Conservation (phyloP, 1,140 invertebrate species). For the Bombus superbus region DNA sequence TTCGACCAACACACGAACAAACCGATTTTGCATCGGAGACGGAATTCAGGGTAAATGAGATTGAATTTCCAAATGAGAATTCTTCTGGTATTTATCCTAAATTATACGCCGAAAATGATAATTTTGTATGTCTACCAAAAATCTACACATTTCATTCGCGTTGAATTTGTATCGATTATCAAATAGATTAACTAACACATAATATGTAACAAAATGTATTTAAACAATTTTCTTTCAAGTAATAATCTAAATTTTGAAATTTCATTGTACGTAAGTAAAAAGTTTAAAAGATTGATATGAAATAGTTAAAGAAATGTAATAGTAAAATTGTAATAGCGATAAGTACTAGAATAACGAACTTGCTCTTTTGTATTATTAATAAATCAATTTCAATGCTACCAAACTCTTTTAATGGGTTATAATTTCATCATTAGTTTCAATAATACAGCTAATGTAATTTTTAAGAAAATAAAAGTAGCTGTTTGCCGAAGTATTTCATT, state of each 20-base stretch:
- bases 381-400: no score
- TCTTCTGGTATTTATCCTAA: background rate
- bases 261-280: background rate
- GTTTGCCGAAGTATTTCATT: background rate
- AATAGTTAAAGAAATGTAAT: no score
- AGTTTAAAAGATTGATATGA: no score
- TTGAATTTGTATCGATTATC: background rate
- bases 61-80: background rate
- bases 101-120: background rate
- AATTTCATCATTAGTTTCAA: background rate
- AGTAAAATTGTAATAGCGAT: no score
- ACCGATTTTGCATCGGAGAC: background rate
- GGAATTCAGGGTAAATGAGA: background rate
- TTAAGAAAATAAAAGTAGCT: background rate
- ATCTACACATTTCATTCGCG: background rate
- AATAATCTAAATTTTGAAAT: background rate
- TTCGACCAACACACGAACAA: background rate
- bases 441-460: background rate
- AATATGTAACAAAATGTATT: background rate
- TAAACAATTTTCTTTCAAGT: background rate
- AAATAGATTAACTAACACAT: background rate
- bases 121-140: background rate
- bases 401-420: no score
- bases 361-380: no score
- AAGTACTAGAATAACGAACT: no score